Evolutionary conservation across 2,888 invertebrate genomes (phyloP).

Genomic region (Leptopilina myrica): DNA sequence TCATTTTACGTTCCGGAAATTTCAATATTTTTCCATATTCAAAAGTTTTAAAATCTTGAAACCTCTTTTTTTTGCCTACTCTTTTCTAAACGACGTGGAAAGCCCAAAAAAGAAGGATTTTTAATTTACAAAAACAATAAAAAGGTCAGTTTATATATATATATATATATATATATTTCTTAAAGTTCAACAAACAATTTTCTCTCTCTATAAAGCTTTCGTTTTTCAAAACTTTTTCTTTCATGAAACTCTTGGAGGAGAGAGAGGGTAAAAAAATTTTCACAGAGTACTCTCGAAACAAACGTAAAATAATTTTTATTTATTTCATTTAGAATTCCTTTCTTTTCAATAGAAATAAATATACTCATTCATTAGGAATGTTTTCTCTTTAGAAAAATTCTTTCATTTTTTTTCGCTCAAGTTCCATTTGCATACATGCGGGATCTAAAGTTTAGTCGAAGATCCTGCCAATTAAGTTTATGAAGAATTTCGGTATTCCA

Average conservation of each 20-base stretch:
- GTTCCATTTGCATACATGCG: slow-evolving; percentile 5
- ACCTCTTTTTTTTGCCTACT: too few species aligned
- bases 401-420: neutral
- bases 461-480: slow-evolving; percentile 19
- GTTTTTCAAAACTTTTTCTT: neutral
- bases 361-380: neutral
- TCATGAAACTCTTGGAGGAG: neutral
- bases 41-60: too few species aligned
- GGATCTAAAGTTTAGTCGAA: neutral
- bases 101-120: too few species aligned
- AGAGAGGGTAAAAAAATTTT: neutral
- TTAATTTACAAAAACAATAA: too few species aligned
- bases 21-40: slow-evolving; percentile 9
- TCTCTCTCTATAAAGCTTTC: neutral
- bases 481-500: slow-evolving; percentile 14
- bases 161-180: neutral
- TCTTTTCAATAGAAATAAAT: neutral
- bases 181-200: neutral
- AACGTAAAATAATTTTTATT: neutral
- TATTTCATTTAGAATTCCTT: neutral
- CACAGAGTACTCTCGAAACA: neutral
- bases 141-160: neutral
- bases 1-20: neutral
- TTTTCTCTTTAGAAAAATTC: neutral
- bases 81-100: too few species aligned